Base-by-base conservation (phyloP, 2,888 invertebrate species). In the Philaethria dido region DNA sequence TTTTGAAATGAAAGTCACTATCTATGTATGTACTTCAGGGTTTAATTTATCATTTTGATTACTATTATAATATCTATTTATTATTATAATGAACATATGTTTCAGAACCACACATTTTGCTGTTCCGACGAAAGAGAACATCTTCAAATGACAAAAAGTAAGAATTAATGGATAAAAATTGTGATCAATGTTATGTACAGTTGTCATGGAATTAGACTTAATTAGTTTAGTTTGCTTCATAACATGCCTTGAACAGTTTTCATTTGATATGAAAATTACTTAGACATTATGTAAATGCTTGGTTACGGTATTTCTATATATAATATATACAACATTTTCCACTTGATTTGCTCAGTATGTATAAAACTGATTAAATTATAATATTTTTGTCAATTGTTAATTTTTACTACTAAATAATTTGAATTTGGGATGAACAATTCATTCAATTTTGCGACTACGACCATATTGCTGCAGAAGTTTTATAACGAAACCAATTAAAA, bases 21-120 rank as follows among this genome's bases (percentile, higher is more conserved):
- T n/a, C n/a, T n/a, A n/a, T n/a, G n/a, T n/a, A n/a, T n/a, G n/a
- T n/a, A n/a, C n/a, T n/a, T n/a, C n/a, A n/a, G n/a, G n/a, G n/a
- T n/a, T n/a, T n/a, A n/a, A n/a, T n/a, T n/a, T n/a, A n/a, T n/a
- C n/a, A n/a, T n/a, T n/a, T n/a, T n/a, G n/a, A n/a, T n/a, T n/a
- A n/a, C n/a, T n/a, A n/a, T n/a, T n/a, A n/a, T n/a, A n/a, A n/a
- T n/a, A n/a, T n/a, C n/a, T n/a, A n/a, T n/a, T n/a, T n/a, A n/a
- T n/a, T n/a, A n/a, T n/a, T n/a, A n/a, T n/a, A n/a, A n/a, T n/a
- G n/a, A n/a, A n/a, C n/a, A 65, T 54, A 75, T 77, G n/a, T 93
- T 93, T 62, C 94, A 96, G 98, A 98, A 83, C 98, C 98, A 14
- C 98, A 98, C 78, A 97, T 98, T 81, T 89, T 98, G 73, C 93